Evolutionary conservation across 1,140 invertebrate species (phyloP).

Genomic region (Meloidogyne chitwoodi): DNA sequence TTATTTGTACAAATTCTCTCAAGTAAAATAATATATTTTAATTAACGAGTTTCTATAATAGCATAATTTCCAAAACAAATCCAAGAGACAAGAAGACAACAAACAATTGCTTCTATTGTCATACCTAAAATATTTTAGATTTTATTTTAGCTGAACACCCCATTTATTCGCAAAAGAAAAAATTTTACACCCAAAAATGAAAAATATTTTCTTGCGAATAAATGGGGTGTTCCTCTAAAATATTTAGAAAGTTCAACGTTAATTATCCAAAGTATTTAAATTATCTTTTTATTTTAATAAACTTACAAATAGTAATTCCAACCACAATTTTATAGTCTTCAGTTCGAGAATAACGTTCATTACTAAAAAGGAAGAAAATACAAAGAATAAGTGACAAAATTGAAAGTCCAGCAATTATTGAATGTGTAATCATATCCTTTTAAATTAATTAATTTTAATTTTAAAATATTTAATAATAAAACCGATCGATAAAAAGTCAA

Average conservation of each 20-base stretch:
- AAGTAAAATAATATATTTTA: no score
- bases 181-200: no score
- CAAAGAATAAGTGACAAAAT: conserved; percentile 42
- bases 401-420: conserved; percentile 25
- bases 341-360: conserved; percentile 24
- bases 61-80: conserved; percentile 45
- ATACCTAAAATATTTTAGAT: conserved; percentile 28
- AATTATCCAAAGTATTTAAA: no score
- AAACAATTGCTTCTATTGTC: conserved; percentile 34
- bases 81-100: conserved; percentile 37
- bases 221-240: no score
- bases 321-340: conserved; percentile 38
- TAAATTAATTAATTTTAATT: neutral
- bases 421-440: conserved; percentile 33
- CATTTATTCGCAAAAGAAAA: no score
- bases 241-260: no score
- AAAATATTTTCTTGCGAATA: no score
- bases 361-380: conserved; percentile 29
- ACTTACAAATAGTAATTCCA: conserved; percentile 12
- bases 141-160: no score
- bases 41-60: conserved; percentile 45
- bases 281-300: no score
- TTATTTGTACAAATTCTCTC: no score
- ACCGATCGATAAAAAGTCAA: conserved; percentile 41
- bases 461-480: neutral